phyloP scores from a whole-genome alignment of 1,140 invertebrate species.

The Drosophila funebris region DNA sequence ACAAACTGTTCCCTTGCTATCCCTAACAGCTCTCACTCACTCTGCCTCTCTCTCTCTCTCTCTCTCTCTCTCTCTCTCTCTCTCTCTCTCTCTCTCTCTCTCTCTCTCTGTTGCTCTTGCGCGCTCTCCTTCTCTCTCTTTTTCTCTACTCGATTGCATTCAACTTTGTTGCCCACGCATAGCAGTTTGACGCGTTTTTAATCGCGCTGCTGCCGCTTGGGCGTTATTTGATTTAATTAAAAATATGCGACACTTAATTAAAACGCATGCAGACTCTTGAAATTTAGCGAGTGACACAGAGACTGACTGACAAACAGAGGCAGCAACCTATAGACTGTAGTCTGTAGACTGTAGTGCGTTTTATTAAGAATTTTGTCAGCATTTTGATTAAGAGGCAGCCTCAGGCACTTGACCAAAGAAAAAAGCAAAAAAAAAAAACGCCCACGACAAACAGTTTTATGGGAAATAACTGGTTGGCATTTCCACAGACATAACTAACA shows the following conservation, averaged over 20 bases:
- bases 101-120: slow-evolving; percentile 19
- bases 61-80: slow-evolving; percentile 36
- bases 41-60: slow-evolving; percentile 15
- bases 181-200: slow-evolving; percentile 46
- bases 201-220: slow-evolving; percentile 51
- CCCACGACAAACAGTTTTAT: slow-evolving; percentile 37
- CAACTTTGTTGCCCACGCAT: slow-evolving; percentile 44
- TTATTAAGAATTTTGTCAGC: slow-evolving; percentile 79
- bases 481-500: slow-evolving; percentile 10
- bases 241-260: slow-evolving; percentile 77
- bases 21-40: slow-evolving; percentile 18
- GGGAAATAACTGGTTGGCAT: slow-evolving; percentile 50
- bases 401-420: slow-evolving; percentile 26
- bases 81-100: not conserved
- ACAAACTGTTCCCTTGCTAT: not conserved
- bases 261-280: slow-evolving; percentile 70
- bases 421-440: slow-evolving; percentile 33
- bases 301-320: not conserved
- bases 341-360: slow-evolving; percentile 41
- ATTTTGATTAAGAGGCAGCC: slow-evolving; percentile 71
- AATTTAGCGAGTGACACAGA: slow-evolving; percentile 23
- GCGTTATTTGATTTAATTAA: slow-evolving; percentile 71
- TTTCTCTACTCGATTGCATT: not conserved
- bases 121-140: slow-evolving; percentile 42
- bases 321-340: not conserved